Base-by-base conservation (phyloP, 2,888 invertebrate genomes). In the Microdon myrmicae region DNA sequence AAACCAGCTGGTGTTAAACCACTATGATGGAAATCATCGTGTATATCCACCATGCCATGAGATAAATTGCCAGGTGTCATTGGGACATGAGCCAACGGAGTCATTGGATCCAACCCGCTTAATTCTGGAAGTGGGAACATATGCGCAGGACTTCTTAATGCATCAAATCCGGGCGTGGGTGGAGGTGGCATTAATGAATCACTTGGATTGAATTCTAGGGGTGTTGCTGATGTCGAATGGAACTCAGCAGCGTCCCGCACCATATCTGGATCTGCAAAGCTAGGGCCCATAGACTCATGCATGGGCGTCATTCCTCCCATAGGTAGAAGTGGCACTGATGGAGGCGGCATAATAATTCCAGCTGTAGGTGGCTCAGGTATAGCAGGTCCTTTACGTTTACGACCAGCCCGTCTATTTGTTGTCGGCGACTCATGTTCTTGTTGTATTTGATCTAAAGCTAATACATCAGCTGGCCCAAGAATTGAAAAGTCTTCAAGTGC, bases 401-500 rank as follows among this genome's bases (percentile, higher is more conserved):
- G 74, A 10, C 78, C 78, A 37, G 76, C 74, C 54, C 75, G 78
- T 43, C 67, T 75, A 77, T 71, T 76, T 29, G 78, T 71, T 2
- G 72, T 67, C 13, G 75, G 73, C 16, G 73, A 75, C 16, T 79
- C 77, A 16, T 73, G 74, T n/a, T 76, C 75, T 44, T 76, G 73
- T 26, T 74, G 70, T 38, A 72, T 73, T 39, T 77, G 74, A 35
- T 80, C 79, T 71, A 78, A 64, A 20, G 86, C 84, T 72, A 89
- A 81, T 23, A 86, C 82, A 68, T 90, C 89, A 4, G 87, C 85
- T 44, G 86, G 88, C 2, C 87, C 89, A 39, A 88, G 82, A 70
- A 84, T 85, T 7, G 86, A 85, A 69, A 86, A 90, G 70, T 92
- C 92, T 78, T 93, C 93, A 29, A 87, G 85, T 56, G 89, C 89